Base-by-base conservation (phyloP, 2,113 vertebrate species). In the Nothobranchius kuhntae region DNA sequence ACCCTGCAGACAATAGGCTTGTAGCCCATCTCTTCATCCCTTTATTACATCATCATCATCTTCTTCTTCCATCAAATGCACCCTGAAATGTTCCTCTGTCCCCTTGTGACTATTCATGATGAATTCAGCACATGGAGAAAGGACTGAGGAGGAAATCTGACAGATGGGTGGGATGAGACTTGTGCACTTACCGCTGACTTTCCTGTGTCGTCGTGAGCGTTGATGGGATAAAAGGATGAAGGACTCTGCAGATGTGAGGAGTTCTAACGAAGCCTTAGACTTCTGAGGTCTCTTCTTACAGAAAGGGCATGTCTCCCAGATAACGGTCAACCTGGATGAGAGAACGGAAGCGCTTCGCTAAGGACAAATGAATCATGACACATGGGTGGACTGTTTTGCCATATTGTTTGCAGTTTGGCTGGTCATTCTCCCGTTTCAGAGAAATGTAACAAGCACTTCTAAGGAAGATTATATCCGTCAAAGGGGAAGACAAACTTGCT, bases 1-100 rank as follows among this genome's bases (percentile, higher is more conserved):
- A 95, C 95, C 36, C 89, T 99, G 51, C 96, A 98, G 87, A 93
- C 96, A 53, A 95, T 98, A 14, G 95, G 96, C 65, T 94, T 99
- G 86, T 98, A 94, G 87, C 77, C 71, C 53, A 17, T 9, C 26
- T 52, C 11, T 17, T 15, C 61, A 60, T 35, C 52, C 4, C 52
- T 61, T 44, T 62, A 38, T 40, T 61, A 61, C 48, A 44, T 67
- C 58, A 53, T 71, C 68, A 40, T 71, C 68, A 40, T 40, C 38
- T 40, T 9, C 38, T 40, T 9, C 30, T 56, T 72, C 70, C 53
- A 76, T 78, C 74, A 38, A 63, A 65, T 35, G 38, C 38, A 40
- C 38, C 38, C 38, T 40, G 38, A 40, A 40, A 40, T 40, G 14
- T 67, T 69, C 64, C 65, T 78, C 75, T 58, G 26, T 69, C 13